These are phyloP conservation scores for Willowsia nigromaculata DNA, from an alignment of 2,888 invertebrate species.

Conservation along the genomic window DNA sequence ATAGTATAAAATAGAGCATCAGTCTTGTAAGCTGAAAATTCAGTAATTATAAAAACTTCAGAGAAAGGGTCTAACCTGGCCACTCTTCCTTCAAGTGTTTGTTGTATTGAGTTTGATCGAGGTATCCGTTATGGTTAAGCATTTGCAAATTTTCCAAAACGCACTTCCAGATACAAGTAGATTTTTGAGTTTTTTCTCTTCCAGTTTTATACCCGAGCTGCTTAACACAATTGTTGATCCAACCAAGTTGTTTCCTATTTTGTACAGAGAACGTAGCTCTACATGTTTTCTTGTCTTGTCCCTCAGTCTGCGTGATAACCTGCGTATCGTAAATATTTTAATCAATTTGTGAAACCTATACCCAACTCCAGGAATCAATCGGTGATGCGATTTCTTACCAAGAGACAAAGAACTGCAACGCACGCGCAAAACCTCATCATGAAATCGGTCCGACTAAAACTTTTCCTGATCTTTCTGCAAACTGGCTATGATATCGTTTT, in stretches of 20 bases:
- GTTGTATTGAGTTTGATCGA: conserved; percentile 27
- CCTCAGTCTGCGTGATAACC: not conserved
- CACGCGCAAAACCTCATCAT: not conserved
- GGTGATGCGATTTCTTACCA: not conserved
- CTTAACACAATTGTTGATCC: conserved; percentile 62
- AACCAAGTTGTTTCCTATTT: conserved; percentile 53
- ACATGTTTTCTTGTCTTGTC: conserved; percentile 43
- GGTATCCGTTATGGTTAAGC: conserved; percentile 27
- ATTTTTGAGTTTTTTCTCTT: conserved; percentile 69
- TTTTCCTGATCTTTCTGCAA: too few relatives aligned
- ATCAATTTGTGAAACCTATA: not conserved
- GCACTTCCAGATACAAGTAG: conserved; percentile 66
- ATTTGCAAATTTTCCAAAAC: conserved; percentile 56
- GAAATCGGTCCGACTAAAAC: too few relatives aligned
- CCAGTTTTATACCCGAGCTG: conserved; percentile 61
- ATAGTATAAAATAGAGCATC: too few relatives aligned
- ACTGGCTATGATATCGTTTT: too few relatives aligned
- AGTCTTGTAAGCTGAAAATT: too few relatives aligned
- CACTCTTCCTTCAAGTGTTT: conserved; percentile 31
- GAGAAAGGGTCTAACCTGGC: too few relatives aligned
- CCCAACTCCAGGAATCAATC: too few relatives aligned
- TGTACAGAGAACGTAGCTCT: conserved; percentile 55
- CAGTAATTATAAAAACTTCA: too few relatives aligned
- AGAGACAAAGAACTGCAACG: not conserved
- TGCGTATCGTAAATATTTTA: not conserved